These are phyloP conservation scores for Andrena bicolor DNA, from an alignment of 2,888 invertebrate species.

Conservation along the genomic window DNA sequence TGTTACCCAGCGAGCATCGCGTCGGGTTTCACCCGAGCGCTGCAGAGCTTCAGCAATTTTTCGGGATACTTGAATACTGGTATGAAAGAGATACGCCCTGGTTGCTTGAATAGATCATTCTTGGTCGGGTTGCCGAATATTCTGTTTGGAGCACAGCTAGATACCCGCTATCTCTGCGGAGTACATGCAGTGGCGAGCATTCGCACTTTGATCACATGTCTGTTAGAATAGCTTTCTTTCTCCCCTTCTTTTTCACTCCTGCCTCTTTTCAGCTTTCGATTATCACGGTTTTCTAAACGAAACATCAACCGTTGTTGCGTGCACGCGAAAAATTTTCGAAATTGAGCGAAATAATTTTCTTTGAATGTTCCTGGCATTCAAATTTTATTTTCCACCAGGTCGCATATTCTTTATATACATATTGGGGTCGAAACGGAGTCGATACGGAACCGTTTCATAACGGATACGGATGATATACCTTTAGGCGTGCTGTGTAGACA, in stretches of 20 bases:
- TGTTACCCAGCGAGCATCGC: neutral
- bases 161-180: constrained; percentile 20
- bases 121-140: constrained; percentile 32
- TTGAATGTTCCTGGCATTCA: neutral
- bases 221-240: constrained; percentile 26
- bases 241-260: neutral
- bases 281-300: constrained; percentile 25
- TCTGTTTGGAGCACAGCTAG: constrained; percentile 27
- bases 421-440: too few species aligned
- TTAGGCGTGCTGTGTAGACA: too few species aligned
- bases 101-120: constrained; percentile 58
- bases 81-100: constrained; percentile 36
- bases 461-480: too few species aligned
- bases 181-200: constrained; percentile 32
- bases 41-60: constrained; percentile 36
- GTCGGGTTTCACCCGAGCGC: constrained; percentile 5
- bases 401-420: neutral
- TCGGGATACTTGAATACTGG: constrained; percentile 22
- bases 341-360: too few species aligned
- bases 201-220: constrained; percentile 56
- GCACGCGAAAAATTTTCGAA: constrained; percentile 5
- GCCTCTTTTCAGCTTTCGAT: neutral
- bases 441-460: too few species aligned
- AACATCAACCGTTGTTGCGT: constrained; percentile 18
- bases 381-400: neutral